Conservation (phyloP, 1,140 invertebrate genomes). For the Drosophila bocki region DNA sequence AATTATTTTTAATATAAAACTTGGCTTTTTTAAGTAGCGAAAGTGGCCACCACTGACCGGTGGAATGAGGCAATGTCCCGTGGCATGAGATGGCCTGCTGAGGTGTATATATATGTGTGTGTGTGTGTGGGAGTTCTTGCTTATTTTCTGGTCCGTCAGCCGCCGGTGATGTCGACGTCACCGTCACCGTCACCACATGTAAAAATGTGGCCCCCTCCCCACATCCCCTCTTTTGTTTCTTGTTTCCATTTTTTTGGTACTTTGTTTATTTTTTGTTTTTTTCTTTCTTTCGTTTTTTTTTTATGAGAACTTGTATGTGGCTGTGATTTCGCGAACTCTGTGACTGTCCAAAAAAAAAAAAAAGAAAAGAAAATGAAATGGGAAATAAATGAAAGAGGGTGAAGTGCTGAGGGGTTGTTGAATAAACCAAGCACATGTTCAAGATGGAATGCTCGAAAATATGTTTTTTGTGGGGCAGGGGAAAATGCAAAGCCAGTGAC, state of each 20-base stretch:
- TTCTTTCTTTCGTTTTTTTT: not conserved
- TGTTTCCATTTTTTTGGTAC: conserved; percentile 30
- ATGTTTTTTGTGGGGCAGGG: conserved; percentile 18
- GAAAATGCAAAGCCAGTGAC: conserved; percentile 15
- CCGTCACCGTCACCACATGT: conserved; percentile 74
- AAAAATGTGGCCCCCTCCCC: conserved; percentile 54
- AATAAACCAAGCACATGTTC: conserved; percentile 55
- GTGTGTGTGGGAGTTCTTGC: conserved; percentile 61
- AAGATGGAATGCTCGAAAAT: conserved; percentile 71
- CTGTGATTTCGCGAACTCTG: conserved; percentile 72
- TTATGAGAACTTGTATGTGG: conserved; percentile 31
- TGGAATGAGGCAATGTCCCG: conserved; percentile 11
- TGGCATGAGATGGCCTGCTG: conserved; percentile 17
- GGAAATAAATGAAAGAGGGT: conserved; percentile 33
- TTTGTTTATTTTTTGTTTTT: conserved; percentile 7
- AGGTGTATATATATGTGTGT: conserved; percentile 8
- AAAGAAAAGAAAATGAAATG: conserved; percentile 10
- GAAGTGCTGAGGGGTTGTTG: conserved; percentile 26
- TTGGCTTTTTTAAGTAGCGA: not conserved
- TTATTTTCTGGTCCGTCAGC: conserved; percentile 83
- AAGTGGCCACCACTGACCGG: conserved; percentile 6
- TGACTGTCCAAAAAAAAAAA: conserved; percentile 41
- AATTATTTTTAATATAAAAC: no score
- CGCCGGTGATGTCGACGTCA: conserved; percentile 67
- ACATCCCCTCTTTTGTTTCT: conserved; percentile 25